Percentiles rank a stretch among this genome's conserved stretches.
Evolutionary conservation across 2,888 invertebrate species (phyloP).

Genomic region (Macaria liturata): DNA sequence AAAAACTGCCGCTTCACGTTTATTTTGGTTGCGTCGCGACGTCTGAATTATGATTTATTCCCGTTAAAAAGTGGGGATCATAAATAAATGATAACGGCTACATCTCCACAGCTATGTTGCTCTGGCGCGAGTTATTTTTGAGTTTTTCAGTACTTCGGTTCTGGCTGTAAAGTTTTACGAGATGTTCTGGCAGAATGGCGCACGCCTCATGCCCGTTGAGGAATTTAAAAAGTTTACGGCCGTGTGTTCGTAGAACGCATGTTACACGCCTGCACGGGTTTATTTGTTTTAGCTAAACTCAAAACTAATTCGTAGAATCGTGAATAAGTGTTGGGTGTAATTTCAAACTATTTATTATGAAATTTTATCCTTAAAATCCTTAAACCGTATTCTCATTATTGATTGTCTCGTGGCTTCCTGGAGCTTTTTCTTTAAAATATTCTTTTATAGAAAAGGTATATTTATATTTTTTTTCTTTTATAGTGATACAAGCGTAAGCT

Average conservation of each 20-base stretch:
- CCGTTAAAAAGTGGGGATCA: conserved; percentile 30
- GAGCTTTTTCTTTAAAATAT: too few species aligned
- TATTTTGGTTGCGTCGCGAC: conserved; percentile 33
- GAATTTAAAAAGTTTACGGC: conserved; percentile 24
- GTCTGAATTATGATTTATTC: conserved; percentile 37
- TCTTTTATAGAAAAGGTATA: too few species aligned
- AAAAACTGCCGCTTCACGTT: conserved; percentile 18
- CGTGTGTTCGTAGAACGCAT: conserved; percentile 10
- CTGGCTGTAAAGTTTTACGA: conserved; percentile 66
- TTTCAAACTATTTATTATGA: too few species aligned
- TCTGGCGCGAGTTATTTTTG: conserved; percentile 54
- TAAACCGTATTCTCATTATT: too few species aligned
- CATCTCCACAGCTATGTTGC: conserved; percentile 39
- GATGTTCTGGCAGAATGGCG: conserved; percentile 54
- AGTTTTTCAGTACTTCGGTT: conserved; percentile 56
- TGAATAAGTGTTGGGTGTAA: too few species aligned
- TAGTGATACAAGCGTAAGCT: too few species aligned
- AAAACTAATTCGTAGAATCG: too few species aligned
- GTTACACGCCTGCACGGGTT: too few species aligned
- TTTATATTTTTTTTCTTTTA: too few species aligned
- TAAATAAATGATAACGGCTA: conserved; percentile 36
- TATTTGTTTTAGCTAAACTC: too few species aligned
- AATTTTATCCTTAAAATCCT: too few species aligned
- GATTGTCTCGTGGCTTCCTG: too few species aligned
- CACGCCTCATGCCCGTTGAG: conserved; percentile 29